A percentile compares a stretch with the other conserved stretches of the same genome.
Evolutionary conservation across 2,888 invertebrate species (phyloP).

Genomic region (Ormyrus nitidulus): DNA sequence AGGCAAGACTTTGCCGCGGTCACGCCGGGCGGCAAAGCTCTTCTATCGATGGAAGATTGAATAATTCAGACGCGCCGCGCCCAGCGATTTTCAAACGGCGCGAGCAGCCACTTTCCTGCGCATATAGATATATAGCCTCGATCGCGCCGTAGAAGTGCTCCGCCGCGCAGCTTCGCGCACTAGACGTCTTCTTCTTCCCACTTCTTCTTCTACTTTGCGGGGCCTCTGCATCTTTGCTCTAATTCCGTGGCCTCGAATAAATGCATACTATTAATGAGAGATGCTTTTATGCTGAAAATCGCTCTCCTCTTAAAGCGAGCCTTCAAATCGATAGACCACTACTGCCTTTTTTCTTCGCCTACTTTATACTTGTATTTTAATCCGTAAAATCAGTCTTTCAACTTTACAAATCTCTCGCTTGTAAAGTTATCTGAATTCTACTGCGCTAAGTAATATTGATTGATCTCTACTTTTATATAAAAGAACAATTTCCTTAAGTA

Average conservation of each 20-base stretch:
- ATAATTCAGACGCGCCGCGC: constrained; percentile 69
- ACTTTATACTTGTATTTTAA: not conserved
- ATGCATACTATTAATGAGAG: constrained; percentile 68
- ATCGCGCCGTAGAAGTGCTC: not conserved
- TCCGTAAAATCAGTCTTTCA: not conserved
- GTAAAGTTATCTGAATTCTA: no score
- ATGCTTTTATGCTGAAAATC: constrained; percentile 63
- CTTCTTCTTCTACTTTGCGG: constrained; percentile 1
- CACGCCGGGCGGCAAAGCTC: constrained; percentile 60
- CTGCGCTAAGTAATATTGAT: no score
- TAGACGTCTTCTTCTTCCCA: not conserved
- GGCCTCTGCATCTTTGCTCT: constrained; percentile 66
- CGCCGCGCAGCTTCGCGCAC: not conserved
- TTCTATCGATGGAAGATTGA: constrained; percentile 68
- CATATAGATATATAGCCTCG: not conserved
- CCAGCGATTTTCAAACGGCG: constrained; percentile 67
- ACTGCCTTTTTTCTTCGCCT: not conserved
- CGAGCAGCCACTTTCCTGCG: constrained; percentile 59
- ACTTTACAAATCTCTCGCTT: no score
- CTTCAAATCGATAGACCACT: not conserved
- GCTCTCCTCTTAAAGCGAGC: constrained; percentile 56
- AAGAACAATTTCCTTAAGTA: no score
- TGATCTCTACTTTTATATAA: no score
- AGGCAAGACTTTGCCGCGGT: constrained; percentile 14
- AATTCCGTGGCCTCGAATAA: constrained; percentile 69